Evolutionary conservation across 2,888 invertebrate genomes (phyloP), one percentile per base, ranked within the genome.

Genomic region (Phengaris arion): DNA sequence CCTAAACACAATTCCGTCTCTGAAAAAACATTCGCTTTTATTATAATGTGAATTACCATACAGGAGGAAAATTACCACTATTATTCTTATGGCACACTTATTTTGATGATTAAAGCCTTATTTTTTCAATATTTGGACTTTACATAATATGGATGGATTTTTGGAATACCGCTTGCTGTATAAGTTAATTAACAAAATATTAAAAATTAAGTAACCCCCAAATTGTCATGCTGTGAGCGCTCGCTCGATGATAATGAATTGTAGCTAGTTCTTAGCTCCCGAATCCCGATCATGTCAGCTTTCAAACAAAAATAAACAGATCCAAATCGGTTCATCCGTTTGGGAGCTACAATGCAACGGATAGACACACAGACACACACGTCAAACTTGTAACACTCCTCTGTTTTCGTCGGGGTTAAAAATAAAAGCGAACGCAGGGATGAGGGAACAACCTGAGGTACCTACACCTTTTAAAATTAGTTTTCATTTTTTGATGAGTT

Each of bases 41-140:
- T n/a, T n/a, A n/a, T 35, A 45, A 64, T 64, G 35, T 64, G 64
- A 64, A 64, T 64, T 64, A 64, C 64, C 64, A 64, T 64, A 35
- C 22, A 10, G 64, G 13, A 64, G 35, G 64, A 64, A 64, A 64
- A 64, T 12, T 64, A 35, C 12, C 4, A 64, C 64, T 13, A 64
- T 64, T 45, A 64, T 64, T 64, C 64, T 13, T 35, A 45, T 64
- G 64, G 64, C 64, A 64, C 64, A 64, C 64, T 64, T 64, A 35
- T 64, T 64, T 45, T 64, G 35, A 64, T 22, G 22, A 10, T 22
- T 59, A 59, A 22, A 22, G 10, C 10, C 22, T 59, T 4, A 45
- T 64, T 45, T 35, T 22, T 64, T 64, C 13, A 45, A 35, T 35
- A 64, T 64, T 64, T 52, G 52, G 4, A 52, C 12, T 52, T 52